Evolutionary conservation across 2,888 invertebrate genomes (phyloP), one percentile per base, ranked within the genome.

Genomic region (Homarus gammarus): DNA sequence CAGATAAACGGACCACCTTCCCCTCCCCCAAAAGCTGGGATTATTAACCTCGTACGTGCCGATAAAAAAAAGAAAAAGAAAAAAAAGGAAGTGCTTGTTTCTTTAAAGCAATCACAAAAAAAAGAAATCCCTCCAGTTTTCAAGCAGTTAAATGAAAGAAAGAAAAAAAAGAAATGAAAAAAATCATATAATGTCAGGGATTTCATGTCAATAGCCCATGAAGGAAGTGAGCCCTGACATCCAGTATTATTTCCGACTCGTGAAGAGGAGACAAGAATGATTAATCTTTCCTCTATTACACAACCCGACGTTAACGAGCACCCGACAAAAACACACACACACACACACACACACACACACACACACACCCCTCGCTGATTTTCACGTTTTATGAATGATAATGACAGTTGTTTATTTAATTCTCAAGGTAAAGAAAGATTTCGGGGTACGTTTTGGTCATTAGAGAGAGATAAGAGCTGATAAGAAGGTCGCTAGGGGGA

Each of bases 201-300:
- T 49, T 49, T 44, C 77, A 33, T 78, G 78, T 51, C 78, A 78
- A 31, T 33, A 33, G 22, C 22, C 78, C 27, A 0, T 33, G 33
- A 51, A 49, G 78, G 78, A 78, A 78, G 78, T 56, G 78, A 15
- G 51, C 51, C 44, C 18, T 36, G 78, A 78, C 78, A 78, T 33
- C 51, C 56, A 15, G 33, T 22, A 56, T 27, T 78, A 78, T 51
- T 56, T 78, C 78, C 51, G 56, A 33, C 33, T 36, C 31, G 49
- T 0, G 49, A 49, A 56, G 51, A n/a, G 31, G 77, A 72, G 33
- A 27, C 78, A 15, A 31, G 33, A 78, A 33, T 56, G 56, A 78
- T 78, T 51, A 78, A 56, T 56, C 78, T 78, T 51, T 56, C 51
- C 56, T 36, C 51, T 36, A 51, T 78, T 78, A 78, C 78, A 56